Base-by-base conservation (phyloP, 64 coral and sea anemone species). In the Anthopleura sola region DNA sequence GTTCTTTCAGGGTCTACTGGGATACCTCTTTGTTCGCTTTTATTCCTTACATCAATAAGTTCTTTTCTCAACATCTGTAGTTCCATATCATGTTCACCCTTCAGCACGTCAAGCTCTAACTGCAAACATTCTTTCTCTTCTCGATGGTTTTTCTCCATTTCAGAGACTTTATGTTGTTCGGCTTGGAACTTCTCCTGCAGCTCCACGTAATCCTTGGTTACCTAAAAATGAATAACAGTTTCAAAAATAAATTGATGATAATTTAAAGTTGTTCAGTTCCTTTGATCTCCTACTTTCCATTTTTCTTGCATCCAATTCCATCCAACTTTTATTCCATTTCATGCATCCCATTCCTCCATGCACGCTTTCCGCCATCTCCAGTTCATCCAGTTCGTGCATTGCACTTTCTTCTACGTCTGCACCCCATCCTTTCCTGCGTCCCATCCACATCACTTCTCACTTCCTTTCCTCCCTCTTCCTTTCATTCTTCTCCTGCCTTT, bases 71-170 rank as follows among this genome's bases (percentile, higher is more conserved):
- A 44, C 83, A 93, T 92, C 39, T 86, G 81, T 23, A 97, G 10
- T 29, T 97, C 90, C 33, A 97, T 81, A 55, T 97, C 90, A 28
- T 90, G 55, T 48, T 97, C 94, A 17, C 90, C 90, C 55, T 85
- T 91, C 24, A 82, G 21, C 23, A 93, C 88, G 28, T 97, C 94
- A n/a, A 97, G 64, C 36, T 97, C 94, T n/a, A 89, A 68, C 40
- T 89, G 84, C 47, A 97, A 78, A 39, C 89, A 84, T 76, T 83
- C 58, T 55, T 75, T 87, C 39, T 97, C 90, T 55, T 92, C 83
- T 8, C 37, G 75, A 23, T 97, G 55, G 2, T 82, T 50, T 38
- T 58, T 83, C 86, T 97, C 87, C 86, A 97, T 90, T 54, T 97
- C 94, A 28, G 79, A 78, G 62, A 93, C 90, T 28, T 90, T 92